Conservation (phyloP, 2,888 invertebrate genomes). For the Drosophila heteroneura region DNA sequence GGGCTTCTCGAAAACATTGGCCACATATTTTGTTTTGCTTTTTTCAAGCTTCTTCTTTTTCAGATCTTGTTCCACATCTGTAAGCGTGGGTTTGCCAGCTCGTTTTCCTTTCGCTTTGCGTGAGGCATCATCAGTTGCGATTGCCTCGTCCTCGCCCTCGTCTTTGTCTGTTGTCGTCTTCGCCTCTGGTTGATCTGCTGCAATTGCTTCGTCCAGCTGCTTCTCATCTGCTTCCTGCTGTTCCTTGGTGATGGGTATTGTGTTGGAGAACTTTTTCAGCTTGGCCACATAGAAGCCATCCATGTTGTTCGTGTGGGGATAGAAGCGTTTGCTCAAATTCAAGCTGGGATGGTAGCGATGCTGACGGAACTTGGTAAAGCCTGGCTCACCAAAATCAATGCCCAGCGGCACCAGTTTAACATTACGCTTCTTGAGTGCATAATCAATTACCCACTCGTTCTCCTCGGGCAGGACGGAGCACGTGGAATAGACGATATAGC, state of each 20-base stretch:
- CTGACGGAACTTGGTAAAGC: conserved; percentile 95
- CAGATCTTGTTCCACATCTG: conserved; percentile 77
- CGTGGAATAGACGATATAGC: conserved; percentile 98
- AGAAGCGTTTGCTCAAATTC: conserved; percentile 95
- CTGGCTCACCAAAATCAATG: conserved; percentile 97
- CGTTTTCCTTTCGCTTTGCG: conserved; percentile 75
- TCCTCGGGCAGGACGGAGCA: conserved; percentile 99
- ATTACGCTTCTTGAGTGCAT: conserved; percentile 95
- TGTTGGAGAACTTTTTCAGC: conserved; percentile 97
- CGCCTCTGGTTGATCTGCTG: conserved; percentile 53
- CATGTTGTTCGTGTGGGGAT: conserved; percentile 99
- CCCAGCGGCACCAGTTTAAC: conserved; percentile 97
- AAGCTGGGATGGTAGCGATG: conserved; percentile 95
- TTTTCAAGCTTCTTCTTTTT: conserved; percentile 83
- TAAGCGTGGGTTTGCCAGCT: conserved; percentile 81
- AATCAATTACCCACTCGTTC: conserved; percentile 99
- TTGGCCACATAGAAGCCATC: conserved; percentile 99
- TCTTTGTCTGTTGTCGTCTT: conserved; percentile 33
- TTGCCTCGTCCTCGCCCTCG: not conserved
- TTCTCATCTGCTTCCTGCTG: conserved; percentile 85
- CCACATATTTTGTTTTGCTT: conserved; percentile 82
- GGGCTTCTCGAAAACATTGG: conserved; percentile 84
- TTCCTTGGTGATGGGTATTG: conserved; percentile 86
- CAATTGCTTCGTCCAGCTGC: conserved; percentile 79
- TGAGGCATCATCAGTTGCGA: conserved; percentile 44